Evolutionary conservation across 2,113 vertebrate species (phyloP).

Genomic region (Pollimyrus isidori): DNA sequence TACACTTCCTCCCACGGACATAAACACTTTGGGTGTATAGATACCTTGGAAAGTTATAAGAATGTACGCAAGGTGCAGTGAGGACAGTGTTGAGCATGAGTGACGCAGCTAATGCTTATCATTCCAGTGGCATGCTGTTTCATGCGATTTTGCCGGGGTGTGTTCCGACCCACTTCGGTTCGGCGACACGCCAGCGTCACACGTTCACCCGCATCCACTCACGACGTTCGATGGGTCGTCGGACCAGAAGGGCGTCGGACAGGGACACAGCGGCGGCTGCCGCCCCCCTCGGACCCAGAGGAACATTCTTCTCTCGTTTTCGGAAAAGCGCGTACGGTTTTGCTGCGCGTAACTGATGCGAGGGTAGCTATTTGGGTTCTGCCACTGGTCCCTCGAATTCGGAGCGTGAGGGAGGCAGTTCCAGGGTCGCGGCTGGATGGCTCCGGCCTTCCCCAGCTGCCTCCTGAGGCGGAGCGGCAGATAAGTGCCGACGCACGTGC

Average conservation of each 20-base stretch:
- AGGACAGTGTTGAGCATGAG: neutral
- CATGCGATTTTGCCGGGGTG: neutral
- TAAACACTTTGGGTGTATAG: neutral
- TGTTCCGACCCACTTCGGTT: neutral
- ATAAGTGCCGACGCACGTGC: neutral
- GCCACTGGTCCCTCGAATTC: neutral
- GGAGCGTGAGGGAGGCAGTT: neutral
- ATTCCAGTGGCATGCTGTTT: neutral
- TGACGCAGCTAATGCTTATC: neutral
- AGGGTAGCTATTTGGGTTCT: neutral
- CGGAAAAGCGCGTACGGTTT: neutral
- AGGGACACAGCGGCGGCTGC: neutral
- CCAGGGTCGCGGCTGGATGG: neutral
- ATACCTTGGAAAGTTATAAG: neutral
- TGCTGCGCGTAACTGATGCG: neutral
- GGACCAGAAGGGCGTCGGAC: neutral
- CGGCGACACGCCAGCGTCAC: neutral
- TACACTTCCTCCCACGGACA: neutral
- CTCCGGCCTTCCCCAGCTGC: neutral
- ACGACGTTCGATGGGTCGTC: neutral
- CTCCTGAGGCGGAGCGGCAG: neutral
- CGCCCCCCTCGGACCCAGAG: neutral
- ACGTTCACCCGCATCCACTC: neutral
- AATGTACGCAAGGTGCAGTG: neutral
- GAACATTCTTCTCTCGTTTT: neutral